Conservation (phyloP, 2,797 vertebrate species). For the Amblyraja radiata region DNA sequence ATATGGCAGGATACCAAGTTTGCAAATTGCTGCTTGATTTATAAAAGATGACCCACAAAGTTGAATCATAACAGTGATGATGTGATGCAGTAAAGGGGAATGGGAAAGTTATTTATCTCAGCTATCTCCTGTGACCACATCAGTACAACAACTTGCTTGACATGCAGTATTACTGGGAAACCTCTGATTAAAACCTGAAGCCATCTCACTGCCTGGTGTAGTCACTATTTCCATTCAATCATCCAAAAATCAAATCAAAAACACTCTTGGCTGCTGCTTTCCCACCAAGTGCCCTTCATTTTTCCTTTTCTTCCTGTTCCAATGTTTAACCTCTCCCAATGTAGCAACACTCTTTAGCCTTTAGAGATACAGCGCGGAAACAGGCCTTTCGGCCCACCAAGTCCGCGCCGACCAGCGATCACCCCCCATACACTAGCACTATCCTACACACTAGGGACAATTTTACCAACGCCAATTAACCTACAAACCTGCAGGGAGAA, state of each 20-base stretch:
- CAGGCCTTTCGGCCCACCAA: too few relatives aligned
- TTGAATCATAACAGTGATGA: neutral
- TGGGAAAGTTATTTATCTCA: slow-evolving; percentile 11
- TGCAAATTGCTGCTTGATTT: slow-evolving; percentile 15
- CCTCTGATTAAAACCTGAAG: neutral
- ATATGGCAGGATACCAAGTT: neutral
- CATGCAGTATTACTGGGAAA: neutral
- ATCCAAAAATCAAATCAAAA: slow-evolving; percentile 25
- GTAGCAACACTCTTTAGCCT: too few relatives aligned
- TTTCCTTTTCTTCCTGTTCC: neutral
- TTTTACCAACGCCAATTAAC: too few relatives aligned
- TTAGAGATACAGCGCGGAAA: too few relatives aligned
- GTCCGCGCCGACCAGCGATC: too few relatives aligned
- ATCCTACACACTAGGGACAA: too few relatives aligned
- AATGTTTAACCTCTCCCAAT: neutral
- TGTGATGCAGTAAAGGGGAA: neutral
- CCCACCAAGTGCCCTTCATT: neutral
- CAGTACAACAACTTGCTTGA: neutral
- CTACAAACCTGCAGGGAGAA: too few relatives aligned
- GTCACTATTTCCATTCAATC: slow-evolving; percentile 22
- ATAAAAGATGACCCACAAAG: neutral
- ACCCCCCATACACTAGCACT: too few relatives aligned
- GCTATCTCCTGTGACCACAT: neutral
- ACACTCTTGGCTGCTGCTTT: neutral
- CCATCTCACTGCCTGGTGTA: neutral